Percentiles rank a stretch among this genome's conserved stretches.
These are phyloP conservation scores for Furcifer pardalis DNA, from an alignment of 2,797 vertebrate species.

Conservation along the genomic window DNA sequence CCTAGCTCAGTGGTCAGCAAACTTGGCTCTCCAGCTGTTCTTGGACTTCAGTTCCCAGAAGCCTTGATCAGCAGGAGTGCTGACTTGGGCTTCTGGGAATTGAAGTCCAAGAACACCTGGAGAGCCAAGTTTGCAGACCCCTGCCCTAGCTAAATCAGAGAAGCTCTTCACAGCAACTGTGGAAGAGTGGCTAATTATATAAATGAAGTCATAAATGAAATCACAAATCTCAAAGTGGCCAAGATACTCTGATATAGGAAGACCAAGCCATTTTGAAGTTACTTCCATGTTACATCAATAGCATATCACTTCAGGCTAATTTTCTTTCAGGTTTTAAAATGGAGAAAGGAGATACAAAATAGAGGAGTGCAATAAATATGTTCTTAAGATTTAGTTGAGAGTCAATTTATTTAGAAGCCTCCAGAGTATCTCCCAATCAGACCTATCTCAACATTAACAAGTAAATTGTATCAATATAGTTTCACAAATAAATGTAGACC, in stretches of 20 bases:
- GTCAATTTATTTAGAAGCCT: not conserved
- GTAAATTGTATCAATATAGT: constrained; percentile 1
- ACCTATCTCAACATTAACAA: constrained; percentile 8
- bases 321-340: constrained; percentile 14
- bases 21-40: no score
- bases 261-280: not conserved
- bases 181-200: no score
- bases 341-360: not conserved
- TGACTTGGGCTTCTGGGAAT: no score
- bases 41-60: no score
- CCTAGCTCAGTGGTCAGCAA: no score
- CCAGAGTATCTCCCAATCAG: not conserved
- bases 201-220: no score
- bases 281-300: not conserved
- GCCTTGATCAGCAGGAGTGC: no score
- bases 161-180: no score
- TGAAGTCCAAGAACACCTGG: no score
- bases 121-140: no score
- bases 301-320: not conserved
- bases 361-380: not conserved
- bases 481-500: not conserved
- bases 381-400: not conserved
- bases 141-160: no score
- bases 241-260: not conserved
- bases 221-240: no score